Evolutionary conservation across 2,113 vertebrate genomes (phyloP), one percentile per base, ranked within the genome.

Genomic region (Gavialis gangeticus): DNA sequence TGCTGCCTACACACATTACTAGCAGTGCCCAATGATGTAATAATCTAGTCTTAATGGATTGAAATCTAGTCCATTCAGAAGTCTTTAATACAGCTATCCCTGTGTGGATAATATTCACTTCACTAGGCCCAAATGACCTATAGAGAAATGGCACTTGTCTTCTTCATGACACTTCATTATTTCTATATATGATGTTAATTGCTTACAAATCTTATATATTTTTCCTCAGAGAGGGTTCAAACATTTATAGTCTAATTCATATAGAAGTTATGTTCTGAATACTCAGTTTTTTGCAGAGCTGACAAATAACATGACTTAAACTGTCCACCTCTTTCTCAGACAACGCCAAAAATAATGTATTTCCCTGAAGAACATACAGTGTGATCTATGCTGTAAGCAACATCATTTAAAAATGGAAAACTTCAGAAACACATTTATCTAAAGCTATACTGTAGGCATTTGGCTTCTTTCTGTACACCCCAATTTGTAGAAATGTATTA

Each of bases 191-290:
- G 27, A 4, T 82, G 75, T 12, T 73, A 89, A 92, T 59, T 89
- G 60, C 62, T 96, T 91, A 76, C 16, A 10, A 87, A 87, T 75
- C 24, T 81, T 95, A 88, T 12, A 66, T 84, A 94, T 73, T 82
- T 60, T 85, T 64, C 59, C 59, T 82, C 62, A 56, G 92, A 77
- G 55, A 94, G 6, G 3, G 1, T 82, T 97, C 59, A 85, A 90
- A 94, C 54, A 67, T 94, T 95, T 95, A 89, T 84, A 78, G 6
- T 1, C n/a, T 85, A 95, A 95, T 84, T 95, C 27, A 84, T 94
- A 86, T 91, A 93, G 28, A 94, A 88, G 80, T 85, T 85, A 88
- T 22, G 16, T n/a, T 91, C 92, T 92, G 84, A 89, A 88, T 88
- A 84, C 18, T 14, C 1, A 0, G 22, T 46, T 75, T 60, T 75